phyloP scores from a whole-genome alignment of 1,140 invertebrate genomes.

The Aphaenogaster ashmeadi region DNA sequence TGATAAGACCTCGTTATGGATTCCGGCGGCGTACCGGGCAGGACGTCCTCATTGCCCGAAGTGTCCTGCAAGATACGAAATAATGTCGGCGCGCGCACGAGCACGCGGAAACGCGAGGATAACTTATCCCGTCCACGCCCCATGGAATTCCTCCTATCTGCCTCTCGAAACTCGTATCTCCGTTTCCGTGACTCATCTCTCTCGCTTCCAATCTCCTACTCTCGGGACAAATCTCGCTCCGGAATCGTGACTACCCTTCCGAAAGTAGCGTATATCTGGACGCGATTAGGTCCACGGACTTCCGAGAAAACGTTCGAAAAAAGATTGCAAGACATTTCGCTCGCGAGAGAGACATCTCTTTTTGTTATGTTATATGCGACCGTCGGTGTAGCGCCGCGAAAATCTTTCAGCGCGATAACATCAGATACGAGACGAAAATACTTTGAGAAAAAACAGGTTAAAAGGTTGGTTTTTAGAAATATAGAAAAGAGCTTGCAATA shows the following conservation, averaged over 20 bases:
- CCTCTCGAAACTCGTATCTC: slow-evolving; percentile 72
- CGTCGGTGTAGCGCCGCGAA: not conserved
- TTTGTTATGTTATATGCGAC: not conserved
- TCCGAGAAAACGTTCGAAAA: slow-evolving; percentile 26
- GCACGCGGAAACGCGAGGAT: slow-evolving; percentile 77
- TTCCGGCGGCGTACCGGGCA: slow-evolving; percentile 77
- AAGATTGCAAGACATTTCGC: not conserved
- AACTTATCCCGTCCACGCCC: slow-evolving; percentile 81
- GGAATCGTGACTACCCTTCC: slow-evolving; percentile 57
- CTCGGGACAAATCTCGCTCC: slow-evolving; percentile 66
- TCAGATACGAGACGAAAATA: not conserved
- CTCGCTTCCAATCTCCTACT: slow-evolving; percentile 72
- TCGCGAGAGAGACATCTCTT: not conserved
- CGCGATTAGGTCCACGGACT: slow-evolving; percentile 53
- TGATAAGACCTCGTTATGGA: slow-evolving; percentile 82
- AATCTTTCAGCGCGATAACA: not conserved
- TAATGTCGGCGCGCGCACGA: slow-evolving; percentile 78
- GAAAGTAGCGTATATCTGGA: slow-evolving; percentile 59
- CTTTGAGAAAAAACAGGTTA: not conserved
- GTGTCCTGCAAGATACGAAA: slow-evolving; percentile 83
- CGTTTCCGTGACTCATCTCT: slow-evolving; percentile 73
- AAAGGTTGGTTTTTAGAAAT: not conserved
- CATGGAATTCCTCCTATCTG: slow-evolving; percentile 72
- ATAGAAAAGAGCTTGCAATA: not conserved
- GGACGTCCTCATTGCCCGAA: slow-evolving; percentile 83